Evolutionary conservation across 2,888 invertebrate genomes (phyloP).

Genomic region (Ferrisia virgata): DNA sequence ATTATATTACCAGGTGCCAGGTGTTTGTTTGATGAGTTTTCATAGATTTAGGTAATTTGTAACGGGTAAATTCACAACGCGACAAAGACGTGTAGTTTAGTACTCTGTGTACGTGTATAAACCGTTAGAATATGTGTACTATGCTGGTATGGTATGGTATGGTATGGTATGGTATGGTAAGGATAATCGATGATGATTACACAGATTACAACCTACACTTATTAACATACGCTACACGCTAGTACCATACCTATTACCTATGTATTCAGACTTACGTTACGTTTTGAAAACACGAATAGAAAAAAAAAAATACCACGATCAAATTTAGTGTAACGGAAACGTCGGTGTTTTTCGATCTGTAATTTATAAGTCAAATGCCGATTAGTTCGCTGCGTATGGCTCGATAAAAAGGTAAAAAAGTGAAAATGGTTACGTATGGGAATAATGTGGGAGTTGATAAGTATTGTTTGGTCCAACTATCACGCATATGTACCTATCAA

Average conservation of each 20-base stretch:
- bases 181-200: constrained; percentile 1
- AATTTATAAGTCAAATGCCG: not conserved
- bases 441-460: not conserved
- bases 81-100: not conserved
- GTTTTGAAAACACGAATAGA: not conserved
- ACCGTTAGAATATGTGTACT: not conserved
- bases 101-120: not conserved
- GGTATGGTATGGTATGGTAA: too few relatives aligned
- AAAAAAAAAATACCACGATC: not conserved
- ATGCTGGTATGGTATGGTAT: too few relatives aligned
- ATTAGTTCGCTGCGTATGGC: not conserved
- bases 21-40: not conserved
- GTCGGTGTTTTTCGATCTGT: not conserved
- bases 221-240: too few relatives aligned
- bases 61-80: not conserved
- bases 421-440: not conserved
- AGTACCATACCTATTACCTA: too few relatives aligned
- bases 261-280: too few relatives aligned
- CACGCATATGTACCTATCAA: not conserved
- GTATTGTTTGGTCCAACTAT: not conserved
- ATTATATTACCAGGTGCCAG: constrained; percentile 12
- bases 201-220: too few relatives aligned
- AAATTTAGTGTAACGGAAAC: not conserved
- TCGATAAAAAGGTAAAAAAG: not conserved
- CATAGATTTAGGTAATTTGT: not conserved